Conservation (phyloP, 2,888 invertebrate species). For the Agrenia bidenticulata region DNA sequence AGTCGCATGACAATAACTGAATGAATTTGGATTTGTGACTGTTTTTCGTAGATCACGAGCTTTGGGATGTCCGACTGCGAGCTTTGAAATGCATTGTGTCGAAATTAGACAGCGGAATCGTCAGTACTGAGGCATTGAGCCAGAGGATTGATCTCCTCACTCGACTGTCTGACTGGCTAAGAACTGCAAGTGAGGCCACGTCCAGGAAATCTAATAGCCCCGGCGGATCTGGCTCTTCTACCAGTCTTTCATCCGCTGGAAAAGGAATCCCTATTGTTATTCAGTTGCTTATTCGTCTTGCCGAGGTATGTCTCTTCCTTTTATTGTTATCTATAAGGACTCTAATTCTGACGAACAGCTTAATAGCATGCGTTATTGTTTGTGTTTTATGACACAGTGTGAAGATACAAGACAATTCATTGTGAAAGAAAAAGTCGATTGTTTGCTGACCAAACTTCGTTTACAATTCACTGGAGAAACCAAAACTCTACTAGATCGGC, state of each 20-base stretch:
- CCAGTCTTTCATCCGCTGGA: constrained; percentile 3
- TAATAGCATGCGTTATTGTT: constrained; percentile 11
- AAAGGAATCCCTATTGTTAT: constrained; percentile 41
- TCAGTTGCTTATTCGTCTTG: constrained; percentile 34
- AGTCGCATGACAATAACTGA: neutral
- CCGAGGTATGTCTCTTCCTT: constrained; percentile 32
- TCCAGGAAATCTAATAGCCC: neutral
- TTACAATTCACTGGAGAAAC: constrained; percentile 32
- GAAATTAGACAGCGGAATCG: constrained; percentile 46
- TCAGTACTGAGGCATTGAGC: constrained; percentile 36
- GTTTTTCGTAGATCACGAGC: constrained; percentile 45
- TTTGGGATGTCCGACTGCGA: constrained; percentile 45
- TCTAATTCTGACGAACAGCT: constrained; percentile 1
- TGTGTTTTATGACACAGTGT: constrained; percentile 32
- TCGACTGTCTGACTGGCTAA: constrained; percentile 40
- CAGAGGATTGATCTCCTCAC: constrained; percentile 40
- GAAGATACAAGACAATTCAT: constrained; percentile 42
- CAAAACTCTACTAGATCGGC: constrained; percentile 30
- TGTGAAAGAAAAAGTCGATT: constrained; percentile 37
- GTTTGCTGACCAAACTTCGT: constrained; percentile 32
- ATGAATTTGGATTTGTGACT: neutral
- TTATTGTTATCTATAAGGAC: constrained; percentile 3
- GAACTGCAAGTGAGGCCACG: constrained; percentile 7
- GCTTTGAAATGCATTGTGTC: constrained; percentile 47
- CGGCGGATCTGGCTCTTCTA: constrained; percentile 5